Base-by-base conservation (phyloP, 2,888 invertebrate genomes). In the Lysandra bellargus region DNA sequence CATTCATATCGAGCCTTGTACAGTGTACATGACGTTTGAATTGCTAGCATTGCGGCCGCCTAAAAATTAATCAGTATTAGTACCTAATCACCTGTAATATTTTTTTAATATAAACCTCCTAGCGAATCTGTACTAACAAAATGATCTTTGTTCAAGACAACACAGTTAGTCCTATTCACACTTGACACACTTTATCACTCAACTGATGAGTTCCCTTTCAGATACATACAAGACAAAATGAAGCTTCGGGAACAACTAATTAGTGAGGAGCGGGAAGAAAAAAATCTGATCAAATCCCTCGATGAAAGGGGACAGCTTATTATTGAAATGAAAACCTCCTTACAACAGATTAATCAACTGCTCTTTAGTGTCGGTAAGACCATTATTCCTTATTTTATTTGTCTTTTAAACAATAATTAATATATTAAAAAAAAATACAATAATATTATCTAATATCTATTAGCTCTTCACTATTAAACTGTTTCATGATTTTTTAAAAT, bases 341-440 rank as follows among this genome's bases (percentile, higher is more conserved):
- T 96, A 80, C 96, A 95, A 84, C 96, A 95, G 84, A 93, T 96
- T 83, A 92, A 95, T 80, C 93, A 95, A 78, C 90, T 96, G 80
- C 86, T 96, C 0, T 90, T 94, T 0, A 92, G 90, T 76, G 92
- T 93, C 5, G 91, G 93, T 92, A 78, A 88, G 90, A 72, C n/a
- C 12, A 69, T 37, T 4, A 14, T 69, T 17, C 61, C 7, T 61
- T 14, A 5, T 33, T 17, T 69, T 33, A 69, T 61, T 61, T 61
- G 61, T n/a, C 7, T 57, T 49, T 2, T 9, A 49, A 49, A 49
- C 4, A 14, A 4, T 53, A 3, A 53, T 53, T 14, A 57, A 17
- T 57, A 17, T 4, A 4, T 17, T 1, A 3, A 57, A 4, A 57
- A 57, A 57, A 4, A 57, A 57, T 57, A 17, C 3, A 4, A 57